Base-by-base conservation (phyloP, 35 echinoderm and acorn worm species). In the Apostichopus parvimensis region DNA sequence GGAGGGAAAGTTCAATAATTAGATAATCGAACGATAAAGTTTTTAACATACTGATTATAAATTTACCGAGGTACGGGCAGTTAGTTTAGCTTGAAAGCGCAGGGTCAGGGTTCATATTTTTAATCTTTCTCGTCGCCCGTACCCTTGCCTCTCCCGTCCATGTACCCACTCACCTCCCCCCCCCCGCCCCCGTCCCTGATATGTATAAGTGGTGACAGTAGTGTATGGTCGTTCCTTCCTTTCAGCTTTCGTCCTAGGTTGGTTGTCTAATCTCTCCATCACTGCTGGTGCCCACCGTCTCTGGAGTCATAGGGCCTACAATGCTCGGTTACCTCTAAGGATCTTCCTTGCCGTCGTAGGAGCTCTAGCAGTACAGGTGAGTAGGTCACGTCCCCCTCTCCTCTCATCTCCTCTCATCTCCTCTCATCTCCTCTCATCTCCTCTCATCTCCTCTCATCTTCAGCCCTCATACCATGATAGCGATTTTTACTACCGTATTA, bases 281-380 rank as follows among this genome's bases (percentile, higher is more conserved):
- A 98, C 96, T 10, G 96, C 94, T n/a, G 96, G 96, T 5, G 92
- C 94, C 7, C 96, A 98, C 88, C 81, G 96, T 13, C 96, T 98
- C 18, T 98, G 96, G 96, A 92, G 94, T 57, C 96, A 98, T 76
- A 88, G 92, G 11, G 82, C 92, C 20, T 98, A 98, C 90, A 94
- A 88, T 28, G 96, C 96, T 13, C 91, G 77, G 55, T 86, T 93
- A 7, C 94, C 96, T 17, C 90, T 95, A 0, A 75, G 96, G 17
- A 66, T 94, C 8, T 95, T 98, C 68, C 90, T 98, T 13, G 96
- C 72, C 8, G 17, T 91, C 71, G 53, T 10, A 0, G 89, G 72
- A 17, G 56, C 89, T 61, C 9, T 57, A 15, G 89, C 89, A 11
- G 71, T 91, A 8, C 89, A 91, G 77, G 89, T 91, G 14, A 75